Evolutionary conservation across 2,797 vertebrate species (phyloP).

Genomic region (Pseudochaenichthys georgianus): DNA sequence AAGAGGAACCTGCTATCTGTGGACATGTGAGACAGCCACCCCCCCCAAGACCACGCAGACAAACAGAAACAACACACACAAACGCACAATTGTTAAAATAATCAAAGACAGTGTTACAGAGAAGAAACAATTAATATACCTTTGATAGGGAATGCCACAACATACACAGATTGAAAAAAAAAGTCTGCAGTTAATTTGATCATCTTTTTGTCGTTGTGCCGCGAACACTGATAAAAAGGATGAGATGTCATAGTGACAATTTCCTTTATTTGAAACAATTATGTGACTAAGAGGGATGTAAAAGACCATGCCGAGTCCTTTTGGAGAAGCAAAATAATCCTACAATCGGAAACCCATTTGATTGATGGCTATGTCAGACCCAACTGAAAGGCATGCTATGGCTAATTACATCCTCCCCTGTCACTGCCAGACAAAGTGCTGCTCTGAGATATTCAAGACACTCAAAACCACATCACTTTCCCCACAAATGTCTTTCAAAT

Average conservation of each 20-base stretch:
- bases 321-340: constrained; percentile 70
- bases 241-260: constrained; percentile 31
- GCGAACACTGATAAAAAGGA: constrained; percentile 24
- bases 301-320: constrained; percentile 51
- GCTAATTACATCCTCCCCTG: constrained; percentile 82
- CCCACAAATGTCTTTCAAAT: constrained; percentile 75
- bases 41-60: constrained; percentile 10
- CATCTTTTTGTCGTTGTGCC: constrained; percentile 5
- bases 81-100: constrained; percentile 39
- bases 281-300: constrained; percentile 45
- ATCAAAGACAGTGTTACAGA: constrained; percentile 9
- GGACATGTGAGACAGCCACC: constrained; percentile 56
- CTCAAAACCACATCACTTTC: constrained; percentile 73
- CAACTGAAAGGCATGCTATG: constrained; percentile 75
- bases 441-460: constrained; percentile 72
- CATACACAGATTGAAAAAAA: background rate
- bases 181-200: background rate
- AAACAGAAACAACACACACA: constrained; percentile 49
- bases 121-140: background rate
- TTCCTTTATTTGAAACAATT: constrained; percentile 41
- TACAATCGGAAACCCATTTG: constrained; percentile 72
- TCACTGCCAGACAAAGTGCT: constrained; percentile 77
- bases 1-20: constrained; percentile 91
- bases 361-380: constrained; percentile 78
- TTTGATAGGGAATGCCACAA: background rate